A percentile compares a stretch with the other conserved stretches of the same genome.
Conservation (phyloP, 2,888 invertebrate species). For the Fragum fragum region DNA sequence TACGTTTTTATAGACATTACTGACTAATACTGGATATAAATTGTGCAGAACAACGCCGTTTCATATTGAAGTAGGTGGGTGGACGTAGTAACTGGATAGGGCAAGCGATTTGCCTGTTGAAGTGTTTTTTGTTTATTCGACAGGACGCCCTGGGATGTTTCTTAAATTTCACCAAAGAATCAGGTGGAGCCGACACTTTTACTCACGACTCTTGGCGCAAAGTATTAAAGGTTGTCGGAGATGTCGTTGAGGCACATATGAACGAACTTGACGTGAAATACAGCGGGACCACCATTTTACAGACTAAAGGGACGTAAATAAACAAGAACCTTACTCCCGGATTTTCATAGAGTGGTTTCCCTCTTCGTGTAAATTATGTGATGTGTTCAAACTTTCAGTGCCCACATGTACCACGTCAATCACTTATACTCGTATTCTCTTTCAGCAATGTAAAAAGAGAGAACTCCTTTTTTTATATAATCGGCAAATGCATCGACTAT, state of each 20-base stretch:
- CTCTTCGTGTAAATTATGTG: neutral
- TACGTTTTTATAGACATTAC: too few relatives aligned
- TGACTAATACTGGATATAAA: too few relatives aligned
- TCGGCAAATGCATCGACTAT: too few relatives aligned
- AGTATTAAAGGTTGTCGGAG: slow-evolving; percentile 6
- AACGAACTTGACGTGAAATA: slow-evolving; percentile 6
- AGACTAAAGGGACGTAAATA: neutral
- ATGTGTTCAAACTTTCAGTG: neutral
- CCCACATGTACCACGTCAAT: too few relatives aligned
- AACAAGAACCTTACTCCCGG: neutral
- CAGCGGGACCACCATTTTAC: neutral
- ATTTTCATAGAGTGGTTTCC: neutral
- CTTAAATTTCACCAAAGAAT: slow-evolving; percentile 17
- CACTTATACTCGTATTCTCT: too few relatives aligned
- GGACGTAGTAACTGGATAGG: too few relatives aligned
- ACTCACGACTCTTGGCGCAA: slow-evolving; percentile 31
- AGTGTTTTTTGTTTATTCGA: slow-evolving; percentile 9
- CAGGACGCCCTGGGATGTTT: neutral
- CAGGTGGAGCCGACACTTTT: slow-evolving; percentile 1
- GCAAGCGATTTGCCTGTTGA: too few relatives aligned
- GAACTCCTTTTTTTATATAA: too few relatives aligned
- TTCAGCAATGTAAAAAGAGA: too few relatives aligned
- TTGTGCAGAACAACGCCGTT: too few relatives aligned
- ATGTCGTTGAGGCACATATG: slow-evolving; percentile 26
- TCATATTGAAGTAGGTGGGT: too few relatives aligned